These are phyloP conservation scores for Actinia equina DNA, from an alignment of 64 coral and sea anemone genomes.

Conservation along the genomic window DNA sequence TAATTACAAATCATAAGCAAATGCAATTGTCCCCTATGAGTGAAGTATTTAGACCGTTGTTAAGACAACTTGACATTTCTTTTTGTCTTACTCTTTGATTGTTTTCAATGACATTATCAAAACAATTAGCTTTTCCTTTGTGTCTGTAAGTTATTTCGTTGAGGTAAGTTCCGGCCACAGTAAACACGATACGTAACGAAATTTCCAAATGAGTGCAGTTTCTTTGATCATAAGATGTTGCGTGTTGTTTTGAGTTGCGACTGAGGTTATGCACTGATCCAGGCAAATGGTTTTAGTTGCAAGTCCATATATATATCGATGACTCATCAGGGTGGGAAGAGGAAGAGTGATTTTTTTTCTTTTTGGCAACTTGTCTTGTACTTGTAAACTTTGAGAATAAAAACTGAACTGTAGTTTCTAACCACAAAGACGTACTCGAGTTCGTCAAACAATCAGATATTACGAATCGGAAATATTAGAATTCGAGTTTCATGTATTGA, in stretches of 20 bases:
- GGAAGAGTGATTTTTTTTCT: too few relatives aligned
- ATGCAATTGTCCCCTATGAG: neutral
- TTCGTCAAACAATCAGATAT: too few relatives aligned
- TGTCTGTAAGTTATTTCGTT: neutral
- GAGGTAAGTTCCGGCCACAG: neutral
- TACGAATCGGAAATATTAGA: too few relatives aligned
- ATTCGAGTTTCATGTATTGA: too few relatives aligned
- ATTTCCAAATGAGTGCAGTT: neutral
- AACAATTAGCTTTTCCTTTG: constrained; percentile 13
- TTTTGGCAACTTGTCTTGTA: too few relatives aligned
- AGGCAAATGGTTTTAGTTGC: neutral
- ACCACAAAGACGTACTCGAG: too few relatives aligned
- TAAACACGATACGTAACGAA: neutral
- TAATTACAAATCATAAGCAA: neutral
- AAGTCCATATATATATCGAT: neutral
- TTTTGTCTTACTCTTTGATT: constrained; percentile 4
- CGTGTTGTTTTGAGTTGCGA: neutral
- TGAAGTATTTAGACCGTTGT: neutral
- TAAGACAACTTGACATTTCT: constrained; percentile 4
- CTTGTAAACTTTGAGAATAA: too few relatives aligned
- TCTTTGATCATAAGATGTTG: neutral
- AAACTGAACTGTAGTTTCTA: too few relatives aligned
- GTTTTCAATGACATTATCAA: constrained; percentile 13
- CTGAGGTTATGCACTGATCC: neutral
- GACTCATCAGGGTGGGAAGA: neutral